These are phyloP conservation scores for Gavialis gangeticus DNA, from an alignment of 2,113 vertebrate species.

Conservation along the genomic window DNA sequence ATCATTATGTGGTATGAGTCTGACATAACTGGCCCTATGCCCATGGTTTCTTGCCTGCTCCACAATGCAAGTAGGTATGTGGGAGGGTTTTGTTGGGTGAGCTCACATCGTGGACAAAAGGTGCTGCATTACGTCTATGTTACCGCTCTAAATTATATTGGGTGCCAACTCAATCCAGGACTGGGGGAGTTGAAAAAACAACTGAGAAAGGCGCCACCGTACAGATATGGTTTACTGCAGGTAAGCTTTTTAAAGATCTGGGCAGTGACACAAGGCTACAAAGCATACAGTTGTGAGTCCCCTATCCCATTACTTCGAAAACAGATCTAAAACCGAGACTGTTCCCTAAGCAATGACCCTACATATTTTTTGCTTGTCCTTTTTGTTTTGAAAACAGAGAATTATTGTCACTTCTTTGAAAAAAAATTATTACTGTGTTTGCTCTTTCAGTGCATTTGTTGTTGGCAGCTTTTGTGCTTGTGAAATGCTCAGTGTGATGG, in stretches of 20 bases:
- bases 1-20: not conserved
- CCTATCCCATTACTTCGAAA: not conserved
- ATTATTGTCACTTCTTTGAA: not conserved
- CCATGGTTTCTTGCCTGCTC: not conserved
- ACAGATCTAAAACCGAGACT: not conserved
- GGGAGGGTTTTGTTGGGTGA: not conserved
- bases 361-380: not conserved
- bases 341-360: not conserved
- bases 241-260: not conserved
- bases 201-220: not conserved
- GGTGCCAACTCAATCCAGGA: not conserved
- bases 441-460: not conserved
- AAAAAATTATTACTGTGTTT: not conserved
- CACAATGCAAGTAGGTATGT: not conserved
- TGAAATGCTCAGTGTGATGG: not conserved
- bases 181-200: too few relatives aligned
- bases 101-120: not conserved
- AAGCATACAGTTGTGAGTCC: not conserved
- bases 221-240: not conserved
- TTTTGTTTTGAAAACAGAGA: not conserved
- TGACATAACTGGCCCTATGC: not conserved
- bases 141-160: not conserved
- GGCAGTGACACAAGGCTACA: not conserved
- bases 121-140: not conserved
- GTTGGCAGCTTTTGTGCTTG: not conserved